Evolutionary conservation across 92 coral and sea anemone genomes (phyloP), one percentile per base, ranked within the genome.

Genomic region (Pocillopora grandis): DNA sequence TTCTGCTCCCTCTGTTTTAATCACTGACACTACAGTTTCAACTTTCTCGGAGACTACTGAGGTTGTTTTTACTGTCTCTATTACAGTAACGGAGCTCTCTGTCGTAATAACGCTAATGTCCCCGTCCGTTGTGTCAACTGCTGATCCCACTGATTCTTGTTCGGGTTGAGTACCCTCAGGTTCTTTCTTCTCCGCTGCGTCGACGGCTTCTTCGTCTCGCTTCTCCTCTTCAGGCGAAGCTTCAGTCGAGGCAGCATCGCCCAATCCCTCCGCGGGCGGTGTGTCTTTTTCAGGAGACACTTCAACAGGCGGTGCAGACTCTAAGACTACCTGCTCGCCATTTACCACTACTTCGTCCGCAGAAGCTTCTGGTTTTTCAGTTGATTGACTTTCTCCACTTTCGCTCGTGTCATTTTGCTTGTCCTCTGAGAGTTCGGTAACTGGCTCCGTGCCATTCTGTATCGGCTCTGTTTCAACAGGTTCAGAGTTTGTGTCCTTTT

Each of bases 1-100:
- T 52, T 74, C 68, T 31, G 81, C 52, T 87, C 18, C 63, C 18
- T 33, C 79, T 11, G 56, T 76, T 21, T 72, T 71, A 19, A 59
- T 76, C 49, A 31, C 76, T 58, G 83, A 84, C 57, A 84, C 83
- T n/a, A 64, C 65, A 0, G 88, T 37, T 72, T 76, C 76, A 10
- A 60, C 87, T 57, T 21, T 84, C 57, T 82, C 79, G 2, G 62
- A 62, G 61, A 52, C 18, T 57, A 65, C 74, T 20, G 80, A 21
- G 35, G 82, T 55, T 17, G 71, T 58, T 68, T 63, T 58, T 20
- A 10, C 75, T 48, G 74, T 74, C 57, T 74, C 67, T 11, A 66
- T 73, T 7, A 49, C 87, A 6, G 72, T 74, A 27, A 71, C 77
- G 3, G 85, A 55, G 36, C 77, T 57, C 42, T 76, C 73, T 56